These are phyloP conservation scores for Drosophila serrata DNA, from an alignment of 1,140 invertebrate species.

Conservation along the genomic window DNA sequence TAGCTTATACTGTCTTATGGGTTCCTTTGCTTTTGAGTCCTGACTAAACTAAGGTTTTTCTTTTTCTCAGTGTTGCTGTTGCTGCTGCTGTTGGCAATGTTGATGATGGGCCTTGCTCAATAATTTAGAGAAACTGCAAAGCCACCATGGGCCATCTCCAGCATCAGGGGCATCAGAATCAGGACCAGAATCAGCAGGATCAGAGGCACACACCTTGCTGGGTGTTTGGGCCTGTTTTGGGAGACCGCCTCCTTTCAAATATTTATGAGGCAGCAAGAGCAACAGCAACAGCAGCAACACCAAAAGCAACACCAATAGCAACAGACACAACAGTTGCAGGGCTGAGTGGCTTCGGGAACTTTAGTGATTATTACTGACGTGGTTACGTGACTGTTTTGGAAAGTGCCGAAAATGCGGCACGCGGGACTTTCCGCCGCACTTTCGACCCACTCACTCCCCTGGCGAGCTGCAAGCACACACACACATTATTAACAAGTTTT, in stretches of 20 bases:
- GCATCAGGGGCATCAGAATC: conserved; percentile 5
- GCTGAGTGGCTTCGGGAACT: conserved; percentile 66
- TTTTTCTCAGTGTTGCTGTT: background rate
- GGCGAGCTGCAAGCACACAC: conserved; percentile 42
- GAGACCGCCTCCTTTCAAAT: conserved; percentile 58
- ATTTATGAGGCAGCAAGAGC: conserved; percentile 66
- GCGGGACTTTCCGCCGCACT: conserved; percentile 38
- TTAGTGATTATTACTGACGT: conserved; percentile 85
- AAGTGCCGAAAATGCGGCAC: conserved; percentile 84
- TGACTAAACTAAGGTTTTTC: background rate
- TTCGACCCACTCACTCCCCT: background rate
- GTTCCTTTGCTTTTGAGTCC: background rate
- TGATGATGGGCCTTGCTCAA: conserved; percentile 72
- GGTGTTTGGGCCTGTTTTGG: conserved; percentile 49
- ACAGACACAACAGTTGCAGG: conserved; percentile 35
- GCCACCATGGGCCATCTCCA: conserved; percentile 30
- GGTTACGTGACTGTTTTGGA: conserved; percentile 85
- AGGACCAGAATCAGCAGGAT: conserved; percentile 1
- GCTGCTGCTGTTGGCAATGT: conserved; percentile 26
- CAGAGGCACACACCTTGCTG: conserved; percentile 57
- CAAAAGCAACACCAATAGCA: conserved; percentile 13
- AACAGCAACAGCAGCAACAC: conserved; percentile 3
- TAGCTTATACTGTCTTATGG: background rate
- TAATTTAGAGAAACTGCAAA: conserved; percentile 78
- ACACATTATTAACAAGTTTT: conserved; percentile 56